A percentile compares a stretch with the other conserved stretches of the same genome.
Conservation (phyloP, 2,888 invertebrate genomes). For the Drosophila neotestacea region DNA sequence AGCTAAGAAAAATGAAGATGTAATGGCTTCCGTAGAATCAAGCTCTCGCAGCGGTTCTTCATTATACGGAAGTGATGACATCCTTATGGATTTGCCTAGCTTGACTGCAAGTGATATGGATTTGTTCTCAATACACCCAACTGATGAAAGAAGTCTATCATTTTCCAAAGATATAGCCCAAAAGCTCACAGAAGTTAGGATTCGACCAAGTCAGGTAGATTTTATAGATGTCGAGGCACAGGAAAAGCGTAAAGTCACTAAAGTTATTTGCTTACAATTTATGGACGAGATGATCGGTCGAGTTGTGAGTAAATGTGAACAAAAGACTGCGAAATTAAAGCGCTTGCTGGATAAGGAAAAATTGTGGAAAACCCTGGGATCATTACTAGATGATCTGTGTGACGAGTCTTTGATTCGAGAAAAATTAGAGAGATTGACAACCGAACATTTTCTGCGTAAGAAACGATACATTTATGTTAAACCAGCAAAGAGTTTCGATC, state of each 20-base stretch:
- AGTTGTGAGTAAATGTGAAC: conserved; percentile 6
- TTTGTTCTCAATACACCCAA: neutral
- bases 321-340: accelerated
- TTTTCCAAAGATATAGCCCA: neutral
- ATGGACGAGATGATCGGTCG: conserved; percentile 12
- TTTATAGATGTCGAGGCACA: accelerated
- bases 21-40: neutral
- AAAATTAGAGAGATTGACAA: neutral
- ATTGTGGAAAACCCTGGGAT: conserved; percentile 3
- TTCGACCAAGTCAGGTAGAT: neutral
- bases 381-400: accelerated
- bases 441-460: conserved; percentile 29
- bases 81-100: neutral
- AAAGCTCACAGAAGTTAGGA: neutral
- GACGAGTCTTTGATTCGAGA: accelerated
- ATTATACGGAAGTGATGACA: neutral
- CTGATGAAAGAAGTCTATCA: neutral
- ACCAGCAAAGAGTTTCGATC: accelerated
- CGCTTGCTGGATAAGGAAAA: conserved; percentile 38
- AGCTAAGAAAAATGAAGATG: neutral
- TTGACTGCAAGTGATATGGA: neutral
- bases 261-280: conserved; percentile 1
- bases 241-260: neutral
- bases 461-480: neutral
- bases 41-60: neutral